These are phyloP conservation scores for Lycocerus yunnanus DNA, from an alignment of 2,888 invertebrate species.

Conservation along the genomic window DNA sequence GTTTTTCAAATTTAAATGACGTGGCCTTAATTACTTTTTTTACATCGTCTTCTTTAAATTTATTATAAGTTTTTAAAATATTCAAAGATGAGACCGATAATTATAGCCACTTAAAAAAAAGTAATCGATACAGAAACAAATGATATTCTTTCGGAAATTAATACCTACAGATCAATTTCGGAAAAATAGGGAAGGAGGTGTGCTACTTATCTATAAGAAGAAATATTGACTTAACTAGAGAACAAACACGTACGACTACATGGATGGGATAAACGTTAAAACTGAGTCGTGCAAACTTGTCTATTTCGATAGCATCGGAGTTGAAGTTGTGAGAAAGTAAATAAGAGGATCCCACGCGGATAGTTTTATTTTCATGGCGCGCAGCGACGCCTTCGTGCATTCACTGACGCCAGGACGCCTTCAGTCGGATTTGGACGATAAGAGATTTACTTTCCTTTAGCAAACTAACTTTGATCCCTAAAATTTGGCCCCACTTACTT, in stretches of 20 bases:
- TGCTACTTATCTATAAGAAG: neutral
- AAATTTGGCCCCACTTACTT: constrained; percentile 20
- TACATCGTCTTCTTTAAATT: neutral
- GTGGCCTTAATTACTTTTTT: neutral
- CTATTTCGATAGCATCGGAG: constrained; percentile 23
- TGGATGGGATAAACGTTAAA: constrained; percentile 18
- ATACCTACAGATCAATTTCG: neutral
- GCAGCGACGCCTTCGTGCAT: constrained; percentile 27
- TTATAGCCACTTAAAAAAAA: neutral
- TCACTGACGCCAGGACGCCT: constrained; percentile 23
- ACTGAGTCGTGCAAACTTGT: constrained; percentile 25
- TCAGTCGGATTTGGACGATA: constrained; percentile 26
- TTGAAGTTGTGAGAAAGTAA: constrained; percentile 27
- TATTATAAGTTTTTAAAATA: neutral
- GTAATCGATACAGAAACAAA: neutral
- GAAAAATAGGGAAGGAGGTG: neutral
- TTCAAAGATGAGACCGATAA: neutral
- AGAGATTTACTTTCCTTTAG: constrained; percentile 30
- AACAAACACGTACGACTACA: constrained; percentile 22
- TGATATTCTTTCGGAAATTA: neutral
- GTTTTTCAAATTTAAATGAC: neutral
- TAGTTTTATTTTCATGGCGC: constrained; percentile 31
- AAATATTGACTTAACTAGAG: constrained; percentile 19
- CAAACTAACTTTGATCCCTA: constrained; percentile 27
- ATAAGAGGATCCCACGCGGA: constrained; percentile 29